phyloP scores from a whole-genome alignment of 2,113 vertebrate genomes.

The Formicarius rufipectus region DNA sequence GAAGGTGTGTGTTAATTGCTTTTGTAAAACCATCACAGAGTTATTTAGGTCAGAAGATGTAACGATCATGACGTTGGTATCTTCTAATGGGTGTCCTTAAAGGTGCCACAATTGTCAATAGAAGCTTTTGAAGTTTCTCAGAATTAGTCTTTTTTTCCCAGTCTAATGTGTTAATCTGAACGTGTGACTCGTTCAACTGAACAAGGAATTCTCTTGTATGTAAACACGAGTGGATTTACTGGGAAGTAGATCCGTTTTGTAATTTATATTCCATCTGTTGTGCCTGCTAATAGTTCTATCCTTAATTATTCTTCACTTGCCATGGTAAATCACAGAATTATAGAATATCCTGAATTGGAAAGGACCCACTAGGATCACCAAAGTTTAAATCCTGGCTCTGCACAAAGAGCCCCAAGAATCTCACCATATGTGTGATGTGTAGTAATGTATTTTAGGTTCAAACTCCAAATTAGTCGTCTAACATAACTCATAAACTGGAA shows the following conservation, averaged over 20 bases:
- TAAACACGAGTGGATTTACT: background rate
- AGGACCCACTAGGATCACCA: background rate
- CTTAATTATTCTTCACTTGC: background rate
- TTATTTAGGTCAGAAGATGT: slow-evolving; percentile 41
- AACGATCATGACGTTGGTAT: background rate
- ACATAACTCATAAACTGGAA: background rate
- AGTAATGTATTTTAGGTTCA: background rate
- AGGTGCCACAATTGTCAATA: background rate
- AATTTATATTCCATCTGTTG: background rate
- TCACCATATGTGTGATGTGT: background rate
- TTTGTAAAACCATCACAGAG: background rate
- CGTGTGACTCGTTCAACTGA: background rate
- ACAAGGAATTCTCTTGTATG: background rate
- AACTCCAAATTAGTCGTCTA: background rate
- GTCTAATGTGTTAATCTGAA: background rate
- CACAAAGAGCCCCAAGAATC: background rate
- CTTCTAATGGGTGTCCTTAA: background rate
- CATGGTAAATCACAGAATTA: background rate
- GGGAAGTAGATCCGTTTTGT: background rate
- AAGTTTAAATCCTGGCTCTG: background rate
- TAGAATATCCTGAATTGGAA: background rate
- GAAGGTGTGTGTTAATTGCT: slow-evolving; percentile 13
- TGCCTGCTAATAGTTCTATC: background rate
- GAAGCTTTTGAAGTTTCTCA: background rate
- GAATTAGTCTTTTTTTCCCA: background rate